phyloP scores from a whole-genome alignment of 2,797 vertebrate genomes.

The Clarias laeviceps region DNA sequence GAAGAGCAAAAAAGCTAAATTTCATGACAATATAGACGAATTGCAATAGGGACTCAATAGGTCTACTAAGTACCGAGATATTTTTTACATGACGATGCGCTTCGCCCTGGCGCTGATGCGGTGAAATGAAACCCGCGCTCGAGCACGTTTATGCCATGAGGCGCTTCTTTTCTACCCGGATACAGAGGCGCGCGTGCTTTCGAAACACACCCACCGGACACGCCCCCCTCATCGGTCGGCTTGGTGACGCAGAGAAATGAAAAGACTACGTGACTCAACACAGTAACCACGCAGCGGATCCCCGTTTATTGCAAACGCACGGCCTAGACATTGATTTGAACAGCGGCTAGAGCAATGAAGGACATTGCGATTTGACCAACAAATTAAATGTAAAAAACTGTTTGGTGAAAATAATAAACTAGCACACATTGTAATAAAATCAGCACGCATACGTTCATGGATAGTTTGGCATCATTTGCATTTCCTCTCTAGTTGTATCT shows the following conservation, averaged over 20 bases:
- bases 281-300: constrained; percentile 41
- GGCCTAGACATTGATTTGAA: too few species aligned
- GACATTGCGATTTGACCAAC: background rate
- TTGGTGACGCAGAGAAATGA: constrained; percentile 34
- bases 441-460: background rate
- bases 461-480: background rate
- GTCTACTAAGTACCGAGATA: background rate
- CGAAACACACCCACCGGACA: constrained; percentile 20
- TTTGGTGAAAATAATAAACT: background rate
- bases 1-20: background rate
- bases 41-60: background rate
- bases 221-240: constrained; percentile 36
- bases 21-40: background rate
- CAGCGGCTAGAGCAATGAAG: background rate
- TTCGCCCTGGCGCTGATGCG: background rate
- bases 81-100: background rate
- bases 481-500: constrained; percentile 56
- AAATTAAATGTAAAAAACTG: background rate
- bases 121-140: background rate
- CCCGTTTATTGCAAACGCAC: background rate
- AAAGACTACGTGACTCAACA: constrained; percentile 58
- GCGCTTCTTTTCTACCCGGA: constrained; percentile 42
- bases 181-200: constrained; percentile 32
- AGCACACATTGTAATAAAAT: background rate
- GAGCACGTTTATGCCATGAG: background rate